A percentile compares a stretch with the other conserved stretches of the same genome.
Conservation (phyloP, 2,888 invertebrate species). For the Diarsia mendica region DNA sequence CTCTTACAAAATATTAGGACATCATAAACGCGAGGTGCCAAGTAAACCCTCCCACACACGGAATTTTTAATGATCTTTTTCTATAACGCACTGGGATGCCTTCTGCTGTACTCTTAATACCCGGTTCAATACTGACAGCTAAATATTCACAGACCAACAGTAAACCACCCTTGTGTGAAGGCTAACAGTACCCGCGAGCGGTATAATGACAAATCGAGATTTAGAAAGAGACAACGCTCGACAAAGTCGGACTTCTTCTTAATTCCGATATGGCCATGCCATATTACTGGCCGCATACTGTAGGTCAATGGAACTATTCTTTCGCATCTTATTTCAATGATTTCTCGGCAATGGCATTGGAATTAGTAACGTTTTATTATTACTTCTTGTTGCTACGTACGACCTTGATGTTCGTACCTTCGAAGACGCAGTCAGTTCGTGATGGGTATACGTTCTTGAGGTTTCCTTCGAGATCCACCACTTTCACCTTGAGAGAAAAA, state of each 20-base stretch:
- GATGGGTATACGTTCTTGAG: conserved; percentile 95
- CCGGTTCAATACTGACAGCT: not conserved
- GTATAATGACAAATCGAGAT: not conserved
- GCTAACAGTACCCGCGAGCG: not conserved
- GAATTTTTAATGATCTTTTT: not conserved
- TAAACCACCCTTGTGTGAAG: not conserved
- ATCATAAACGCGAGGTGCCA: not conserved
- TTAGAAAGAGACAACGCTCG: not conserved
- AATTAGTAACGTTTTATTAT: conserved; percentile 23
- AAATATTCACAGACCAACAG: not conserved
- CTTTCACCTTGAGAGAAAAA: conserved; percentile 90
- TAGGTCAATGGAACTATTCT: conserved; percentile 5
- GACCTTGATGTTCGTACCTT: conserved; percentile 83
- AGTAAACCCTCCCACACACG: not conserved
- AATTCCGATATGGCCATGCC: not conserved
- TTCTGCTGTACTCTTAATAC: not conserved
- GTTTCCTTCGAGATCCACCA: conserved; percentile 92
- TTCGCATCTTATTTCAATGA: conserved; percentile 24
- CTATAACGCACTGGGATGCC: not conserved
- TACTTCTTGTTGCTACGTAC: conserved; percentile 82
- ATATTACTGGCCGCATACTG: not conserved
- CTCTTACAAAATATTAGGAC: not conserved
- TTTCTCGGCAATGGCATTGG: conserved; percentile 21
- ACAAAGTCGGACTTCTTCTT: not conserved
- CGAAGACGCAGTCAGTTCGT: conserved; percentile 92